These are phyloP conservation scores for Charaxes varanes DNA, from an alignment of 1,140 invertebrate species.

Conservation along the genomic window DNA sequence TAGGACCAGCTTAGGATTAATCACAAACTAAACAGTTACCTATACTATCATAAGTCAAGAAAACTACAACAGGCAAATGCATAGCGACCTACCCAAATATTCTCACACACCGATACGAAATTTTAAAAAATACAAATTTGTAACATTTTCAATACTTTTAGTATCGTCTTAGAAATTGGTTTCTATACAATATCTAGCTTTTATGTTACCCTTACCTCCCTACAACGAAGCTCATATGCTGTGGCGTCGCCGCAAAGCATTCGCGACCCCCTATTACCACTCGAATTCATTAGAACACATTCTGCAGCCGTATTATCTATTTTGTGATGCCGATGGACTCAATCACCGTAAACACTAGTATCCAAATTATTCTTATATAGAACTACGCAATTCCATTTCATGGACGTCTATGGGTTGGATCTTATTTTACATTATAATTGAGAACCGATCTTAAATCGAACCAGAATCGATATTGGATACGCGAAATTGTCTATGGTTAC, in stretches of 20 bases:
- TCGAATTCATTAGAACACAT: slow-evolving; percentile 50
- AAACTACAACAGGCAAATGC: slow-evolving; percentile 18
- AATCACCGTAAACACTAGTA: too few relatives aligned
- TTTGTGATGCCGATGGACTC: too few relatives aligned
- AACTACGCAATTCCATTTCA: too few relatives aligned
- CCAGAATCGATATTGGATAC: too few relatives aligned
- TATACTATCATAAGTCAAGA: slow-evolving; percentile 25
- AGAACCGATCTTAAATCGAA: too few relatives aligned
- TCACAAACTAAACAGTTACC: slow-evolving; percentile 8
- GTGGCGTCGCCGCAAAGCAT: slow-evolving; percentile 47
- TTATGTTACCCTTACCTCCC: slow-evolving; percentile 61
- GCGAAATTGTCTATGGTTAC: too few relatives aligned
- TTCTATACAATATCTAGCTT: slow-evolving; percentile 61
- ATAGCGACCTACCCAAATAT: slow-evolving; percentile 20
- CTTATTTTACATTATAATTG: too few relatives aligned
- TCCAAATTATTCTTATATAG: too few relatives aligned
- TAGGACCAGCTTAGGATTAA: too few relatives aligned
- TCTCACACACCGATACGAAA: slow-evolving; percentile 20
- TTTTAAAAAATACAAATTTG: slow-evolving; percentile 65
- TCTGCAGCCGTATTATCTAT: too few relatives aligned
- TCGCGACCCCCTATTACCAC: slow-evolving; percentile 31
- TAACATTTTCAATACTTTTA: slow-evolving; percentile 68
- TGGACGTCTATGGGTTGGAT: too few relatives aligned
- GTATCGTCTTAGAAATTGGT: slow-evolving; percentile 61
- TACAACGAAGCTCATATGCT: slow-evolving; percentile 66